These are phyloP conservation scores for Drosophila anomalipes DNA, from an alignment of 2,888 invertebrate species.

Conservation along the genomic window DNA sequence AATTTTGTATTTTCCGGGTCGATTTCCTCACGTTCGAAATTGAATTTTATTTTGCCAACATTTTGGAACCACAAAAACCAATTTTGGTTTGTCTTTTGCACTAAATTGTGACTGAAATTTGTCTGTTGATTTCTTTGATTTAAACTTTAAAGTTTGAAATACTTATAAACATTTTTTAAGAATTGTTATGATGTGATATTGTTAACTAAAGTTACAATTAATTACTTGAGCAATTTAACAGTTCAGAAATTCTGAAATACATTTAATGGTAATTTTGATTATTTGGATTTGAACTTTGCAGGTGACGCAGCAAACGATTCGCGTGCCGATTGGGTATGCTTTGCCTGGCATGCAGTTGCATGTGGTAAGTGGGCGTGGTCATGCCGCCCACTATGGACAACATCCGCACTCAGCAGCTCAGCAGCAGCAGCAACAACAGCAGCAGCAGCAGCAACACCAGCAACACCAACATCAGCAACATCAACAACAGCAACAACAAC, in stretches of 20 bases:
- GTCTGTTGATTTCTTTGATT: too few species aligned
- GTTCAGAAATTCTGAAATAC: neutral
- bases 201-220: neutral
- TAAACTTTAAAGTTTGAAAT: neutral
- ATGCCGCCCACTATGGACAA: constrained; percentile 74
- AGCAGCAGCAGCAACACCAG: constrained; percentile 66
- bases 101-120: neutral
- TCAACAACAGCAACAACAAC: constrained; percentile 69
- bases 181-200: neutral
- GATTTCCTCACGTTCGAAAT: too few species aligned
- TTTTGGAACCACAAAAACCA: neutral
- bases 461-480: constrained; percentile 43
- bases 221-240: neutral
- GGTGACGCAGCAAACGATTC: constrained; percentile 86
- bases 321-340: constrained; percentile 86
- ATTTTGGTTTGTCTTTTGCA: neutral
- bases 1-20: too few species aligned
- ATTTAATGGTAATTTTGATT: neutral
- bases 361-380: constrained; percentile 85
- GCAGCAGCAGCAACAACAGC: constrained; percentile 77
- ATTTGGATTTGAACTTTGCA: constrained; percentile 52
- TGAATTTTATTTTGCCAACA: neutral
- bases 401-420: constrained; percentile 74
- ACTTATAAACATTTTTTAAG: neutral
- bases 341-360: constrained; percentile 86